Evolutionary conservation across 1,140 invertebrate genomes (phyloP), one percentile per base, ranked within the genome.

Genomic region (Neoseiulus cucumeris): DNA sequence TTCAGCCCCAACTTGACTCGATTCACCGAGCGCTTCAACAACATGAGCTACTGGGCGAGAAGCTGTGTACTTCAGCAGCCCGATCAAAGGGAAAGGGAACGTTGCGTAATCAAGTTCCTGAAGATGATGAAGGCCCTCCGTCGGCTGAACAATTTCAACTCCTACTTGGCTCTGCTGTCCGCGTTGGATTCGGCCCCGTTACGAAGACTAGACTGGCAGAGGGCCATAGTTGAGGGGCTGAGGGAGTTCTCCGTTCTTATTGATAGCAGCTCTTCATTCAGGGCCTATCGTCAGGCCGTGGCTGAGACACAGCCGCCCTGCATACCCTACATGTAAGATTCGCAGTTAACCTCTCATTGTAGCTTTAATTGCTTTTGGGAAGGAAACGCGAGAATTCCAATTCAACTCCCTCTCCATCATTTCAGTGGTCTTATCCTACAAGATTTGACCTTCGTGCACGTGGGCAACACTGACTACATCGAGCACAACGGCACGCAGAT

Each of bases 1-100:
- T 82, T 87, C 68, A 93, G 91, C 75, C 92, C 93, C 4, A 97
- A 98, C 78, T 79, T 99, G 41, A 95, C 90, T 17, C 81, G 86
- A 68, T 98, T 99, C 74, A 98, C 95, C 0, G 91, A 98, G 75
- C 94, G 98, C 79, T 98, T 99, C 75, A 99, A 99, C 75, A 97
- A 98, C 77, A 95, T 99, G 87, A 97, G 92, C 28, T 98, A 91
- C 72, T 98, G 94, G 95, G 51, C 51, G 14, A 25, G 51, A 17
- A 59, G 51, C 22, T 59, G 51, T 20, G 51, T 59, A 29, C 51
- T 59, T 59, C 51, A 59, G 22, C 51, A 59, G 51, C 25, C 51
- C 51, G 51, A 59, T 59, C 51, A 59, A 25, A 25, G 51, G 22
- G 51, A 59, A 59, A 12, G 51, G 68, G 39, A 65, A 66, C 66